phyloP scores from a whole-genome alignment of 1,140 invertebrate genomes.

The Aphelinus atriplicis region DNA sequence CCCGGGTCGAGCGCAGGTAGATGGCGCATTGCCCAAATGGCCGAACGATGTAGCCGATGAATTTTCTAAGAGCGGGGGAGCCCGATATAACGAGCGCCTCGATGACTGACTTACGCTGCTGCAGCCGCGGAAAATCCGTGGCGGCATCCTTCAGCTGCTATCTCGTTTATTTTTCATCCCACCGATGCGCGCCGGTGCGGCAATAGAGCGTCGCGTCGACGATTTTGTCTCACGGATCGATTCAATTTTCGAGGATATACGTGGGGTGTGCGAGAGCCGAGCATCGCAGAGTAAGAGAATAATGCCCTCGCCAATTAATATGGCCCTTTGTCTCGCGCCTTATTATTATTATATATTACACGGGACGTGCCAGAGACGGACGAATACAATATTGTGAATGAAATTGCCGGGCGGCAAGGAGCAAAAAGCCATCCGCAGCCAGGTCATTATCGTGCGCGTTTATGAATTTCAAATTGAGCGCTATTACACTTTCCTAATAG shows the following conservation, averaged over 20 bases:
- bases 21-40: constrained; percentile 55
- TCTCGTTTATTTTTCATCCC: too few species aligned
- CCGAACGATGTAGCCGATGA: constrained; percentile 48
- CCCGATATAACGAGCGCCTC: constrained; percentile 21
- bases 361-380: not conserved
- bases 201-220: too few species aligned
- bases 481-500: constrained; percentile 28
- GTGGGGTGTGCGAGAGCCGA: too few species aligned
- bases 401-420: not conserved
- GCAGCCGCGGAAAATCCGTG: constrained; percentile 36
- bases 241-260: too few species aligned
- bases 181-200: too few species aligned
- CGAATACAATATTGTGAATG: not conserved
- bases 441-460: not conserved
- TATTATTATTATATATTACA: not conserved
- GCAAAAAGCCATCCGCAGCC: not conserved
- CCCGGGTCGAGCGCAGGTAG: constrained; percentile 48
- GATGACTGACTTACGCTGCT: constrained; percentile 27
- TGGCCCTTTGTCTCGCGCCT: not conserved
- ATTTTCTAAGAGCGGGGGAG: constrained; percentile 42
- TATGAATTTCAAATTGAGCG: constrained; percentile 32
- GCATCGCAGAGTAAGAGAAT: not conserved
- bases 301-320: constrained; percentile 3
- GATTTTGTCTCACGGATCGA: too few species aligned
- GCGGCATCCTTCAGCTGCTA: too few species aligned